Evolutionary conservation across 2,888 invertebrate species (phyloP).

Genomic region (Clivina fossor): DNA sequence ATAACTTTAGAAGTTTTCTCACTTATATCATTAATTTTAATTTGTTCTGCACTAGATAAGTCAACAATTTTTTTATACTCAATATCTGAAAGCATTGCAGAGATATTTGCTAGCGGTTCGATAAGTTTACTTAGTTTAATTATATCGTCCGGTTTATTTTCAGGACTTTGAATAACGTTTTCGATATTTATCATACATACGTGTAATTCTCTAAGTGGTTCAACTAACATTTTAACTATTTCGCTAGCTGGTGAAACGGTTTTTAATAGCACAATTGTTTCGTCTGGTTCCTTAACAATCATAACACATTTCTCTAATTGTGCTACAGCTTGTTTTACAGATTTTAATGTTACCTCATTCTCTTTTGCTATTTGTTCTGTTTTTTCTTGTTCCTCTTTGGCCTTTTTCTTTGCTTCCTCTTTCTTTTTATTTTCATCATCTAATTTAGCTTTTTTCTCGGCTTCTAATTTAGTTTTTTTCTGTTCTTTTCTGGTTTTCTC

Average conservation of each 20-base stretch:
- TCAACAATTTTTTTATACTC: background rate
- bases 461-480: slow-evolving; percentile 36
- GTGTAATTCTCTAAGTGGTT: too few species aligned
- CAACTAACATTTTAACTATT: too few species aligned
- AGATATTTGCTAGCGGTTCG: slow-evolving; percentile 51
- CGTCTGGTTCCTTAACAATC: too few species aligned
- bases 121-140: too few species aligned
- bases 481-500: slow-evolving; percentile 32
- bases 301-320: too few species aligned
- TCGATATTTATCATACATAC: too few species aligned
- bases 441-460: slow-evolving; percentile 36
- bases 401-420: slow-evolving; percentile 22
- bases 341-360: background rate
- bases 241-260: too few species aligned
- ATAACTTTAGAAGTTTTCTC: slow-evolving; percentile 5
- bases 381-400: slow-evolving; percentile 34
- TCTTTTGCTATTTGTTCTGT: slow-evolving; percentile 15
- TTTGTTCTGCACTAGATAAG: slow-evolving; percentile 4
- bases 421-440: slow-evolving; percentile 36
- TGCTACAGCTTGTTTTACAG: background rate
- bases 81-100: slow-evolving; percentile 16
- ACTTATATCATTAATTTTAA: background rate
- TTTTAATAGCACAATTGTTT: too few species aligned
- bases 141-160: too few species aligned
- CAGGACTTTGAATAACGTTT: too few species aligned